phyloP scores from a whole-genome alignment of 2,888 invertebrate genomes.

The Andrena dorsata region DNA sequence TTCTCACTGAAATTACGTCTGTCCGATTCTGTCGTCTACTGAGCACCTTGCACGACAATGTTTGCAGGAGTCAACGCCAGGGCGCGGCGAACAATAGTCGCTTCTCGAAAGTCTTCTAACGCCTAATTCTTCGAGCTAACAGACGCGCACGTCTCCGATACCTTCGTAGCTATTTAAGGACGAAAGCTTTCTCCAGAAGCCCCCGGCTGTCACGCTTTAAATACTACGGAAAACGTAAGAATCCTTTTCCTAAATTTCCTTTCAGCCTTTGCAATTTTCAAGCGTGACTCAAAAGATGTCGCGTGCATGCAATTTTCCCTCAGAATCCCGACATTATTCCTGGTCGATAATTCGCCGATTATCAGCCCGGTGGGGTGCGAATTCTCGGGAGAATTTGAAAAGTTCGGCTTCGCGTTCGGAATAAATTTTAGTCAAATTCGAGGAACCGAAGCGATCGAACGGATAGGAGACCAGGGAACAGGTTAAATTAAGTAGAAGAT shows the following conservation, averaged over 20 bases:
- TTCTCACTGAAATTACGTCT: background rate
- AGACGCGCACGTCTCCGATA: too few species aligned
- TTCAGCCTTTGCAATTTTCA: background rate
- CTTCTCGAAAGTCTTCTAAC: too few species aligned
- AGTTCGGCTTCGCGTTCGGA: background rate
- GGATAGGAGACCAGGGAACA: background rate
- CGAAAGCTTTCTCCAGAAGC: too few species aligned
- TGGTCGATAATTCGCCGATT: conserved; percentile 13
- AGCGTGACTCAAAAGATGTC: conserved; percentile 24
- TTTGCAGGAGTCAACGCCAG: background rate
- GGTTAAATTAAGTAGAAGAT: background rate
- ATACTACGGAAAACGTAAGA: too few species aligned
- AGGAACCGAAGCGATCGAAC: background rate
- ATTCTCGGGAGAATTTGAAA: conserved; percentile 13
- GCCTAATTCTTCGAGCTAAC: too few species aligned
- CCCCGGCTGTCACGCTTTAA: too few species aligned
- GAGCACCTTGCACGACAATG: background rate
- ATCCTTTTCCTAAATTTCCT: too few species aligned
- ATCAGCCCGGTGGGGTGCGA: background rate
- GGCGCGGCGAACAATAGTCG: background rate
- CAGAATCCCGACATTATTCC: conserved; percentile 9
- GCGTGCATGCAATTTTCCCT: conserved; percentile 1
- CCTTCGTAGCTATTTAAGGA: too few species aligned
- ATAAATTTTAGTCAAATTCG: background rate
- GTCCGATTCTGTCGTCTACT: background rate